phyloP scores from a whole-genome alignment of 2,113 vertebrate species.

The Eulemur rufifrons region DNA sequence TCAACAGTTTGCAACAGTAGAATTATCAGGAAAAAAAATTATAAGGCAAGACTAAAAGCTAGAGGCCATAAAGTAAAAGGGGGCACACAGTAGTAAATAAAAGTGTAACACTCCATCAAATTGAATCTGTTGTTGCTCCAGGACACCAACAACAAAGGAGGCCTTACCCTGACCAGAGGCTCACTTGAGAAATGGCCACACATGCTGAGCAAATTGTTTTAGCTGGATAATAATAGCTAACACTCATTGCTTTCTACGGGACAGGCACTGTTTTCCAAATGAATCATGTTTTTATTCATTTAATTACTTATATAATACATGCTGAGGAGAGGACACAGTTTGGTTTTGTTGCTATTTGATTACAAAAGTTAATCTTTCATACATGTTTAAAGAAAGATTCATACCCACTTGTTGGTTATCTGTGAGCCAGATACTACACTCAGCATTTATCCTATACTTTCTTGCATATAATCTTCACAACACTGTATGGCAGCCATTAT shows the following conservation, averaged over 20 bases:
- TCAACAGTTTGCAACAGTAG: neutral
- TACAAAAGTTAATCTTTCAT: neutral
- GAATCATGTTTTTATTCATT: constrained; percentile 9
- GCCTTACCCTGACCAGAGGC: neutral
- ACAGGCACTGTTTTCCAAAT: neutral
- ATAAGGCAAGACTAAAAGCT: neutral
- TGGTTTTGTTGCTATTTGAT: neutral
- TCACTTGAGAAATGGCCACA: neutral
- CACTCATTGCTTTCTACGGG: neutral
- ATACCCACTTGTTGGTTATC: neutral
- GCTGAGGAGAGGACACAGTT: neutral
- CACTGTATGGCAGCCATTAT: neutral
- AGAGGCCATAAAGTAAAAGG: neutral
- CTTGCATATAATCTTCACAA: neutral
- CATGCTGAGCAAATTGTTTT: neutral
- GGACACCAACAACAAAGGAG: neutral
- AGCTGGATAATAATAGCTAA: neutral
- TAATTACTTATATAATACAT: neutral
- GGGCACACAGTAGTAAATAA: neutral
- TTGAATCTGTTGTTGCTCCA: neutral
- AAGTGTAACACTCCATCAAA: neutral
- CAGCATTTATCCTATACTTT: neutral
- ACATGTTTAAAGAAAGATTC: neutral
- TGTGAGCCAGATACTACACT: neutral
- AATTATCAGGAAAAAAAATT: neutral